phyloP scores from a whole-genome alignment of 2,797 vertebrate species.

The Platalea minor region DNA sequence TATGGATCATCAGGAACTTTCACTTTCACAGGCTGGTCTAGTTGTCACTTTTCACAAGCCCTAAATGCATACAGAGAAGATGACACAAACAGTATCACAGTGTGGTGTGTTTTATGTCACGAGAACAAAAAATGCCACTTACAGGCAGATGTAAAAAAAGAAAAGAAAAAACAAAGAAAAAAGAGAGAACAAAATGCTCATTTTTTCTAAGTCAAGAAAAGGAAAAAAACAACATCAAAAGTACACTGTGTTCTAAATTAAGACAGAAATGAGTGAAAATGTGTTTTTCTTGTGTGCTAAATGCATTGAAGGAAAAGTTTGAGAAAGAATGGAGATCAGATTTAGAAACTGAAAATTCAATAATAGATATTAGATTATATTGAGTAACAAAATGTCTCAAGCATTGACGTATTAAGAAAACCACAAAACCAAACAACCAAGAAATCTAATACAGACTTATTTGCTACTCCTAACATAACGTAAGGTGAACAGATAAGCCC shows the following conservation, averaged over 20 bases:
- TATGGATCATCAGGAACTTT: neutral
- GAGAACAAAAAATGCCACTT: neutral
- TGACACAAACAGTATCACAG: neutral
- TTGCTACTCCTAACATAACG: neutral
- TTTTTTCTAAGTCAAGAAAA: neutral
- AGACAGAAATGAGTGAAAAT: neutral
- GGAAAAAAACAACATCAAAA: neutral
- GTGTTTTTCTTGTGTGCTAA: neutral
- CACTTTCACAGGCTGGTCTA: neutral
- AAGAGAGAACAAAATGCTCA: neutral
- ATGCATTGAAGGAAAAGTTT: neutral
- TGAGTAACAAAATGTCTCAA: neutral
- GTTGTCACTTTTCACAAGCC: neutral
- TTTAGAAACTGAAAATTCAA: conserved; percentile 2
- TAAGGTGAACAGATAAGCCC: neutral
- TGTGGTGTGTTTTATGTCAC: neutral
- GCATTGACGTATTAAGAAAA: neutral
- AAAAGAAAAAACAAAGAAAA: neutral
- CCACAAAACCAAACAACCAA: neutral
- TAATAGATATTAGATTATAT: conserved; percentile 2
- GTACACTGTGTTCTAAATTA: conserved; percentile 9
- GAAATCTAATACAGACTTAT: neutral
- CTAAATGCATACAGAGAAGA: neutral
- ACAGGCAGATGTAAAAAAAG: neutral
- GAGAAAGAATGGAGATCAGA: neutral